Percentiles rank a stretch among this genome's conserved stretches.
These are phyloP conservation scores for Ctenochaetus hawaiiensis DNA, from an alignment of 2,797 vertebrate species.

Conservation along the genomic window DNA sequence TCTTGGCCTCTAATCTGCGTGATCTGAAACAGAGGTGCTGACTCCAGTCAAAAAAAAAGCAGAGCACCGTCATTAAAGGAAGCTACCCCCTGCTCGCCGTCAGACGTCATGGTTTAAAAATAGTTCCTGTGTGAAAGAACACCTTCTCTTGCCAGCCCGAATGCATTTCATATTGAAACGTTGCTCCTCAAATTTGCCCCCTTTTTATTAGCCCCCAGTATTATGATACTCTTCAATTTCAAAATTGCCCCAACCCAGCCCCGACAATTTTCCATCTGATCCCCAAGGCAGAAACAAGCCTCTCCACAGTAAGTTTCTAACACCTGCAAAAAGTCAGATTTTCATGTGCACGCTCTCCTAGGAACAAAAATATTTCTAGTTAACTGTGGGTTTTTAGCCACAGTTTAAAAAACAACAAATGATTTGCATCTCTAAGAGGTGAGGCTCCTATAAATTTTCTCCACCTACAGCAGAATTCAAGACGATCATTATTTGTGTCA, in stretches of 20 bases:
- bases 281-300: constrained; percentile 48
- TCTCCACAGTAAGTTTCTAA: constrained; percentile 39
- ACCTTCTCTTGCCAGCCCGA: constrained; percentile 50
- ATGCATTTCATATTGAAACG: constrained; percentile 52
- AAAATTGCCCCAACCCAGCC: constrained; percentile 40
- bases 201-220: constrained; percentile 64
- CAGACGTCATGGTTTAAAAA: constrained; percentile 76
- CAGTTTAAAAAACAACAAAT: constrained; percentile 13
- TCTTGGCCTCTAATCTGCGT: constrained; percentile 71
- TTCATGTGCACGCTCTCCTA: constrained; percentile 25
- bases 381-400: constrained; percentile 34
- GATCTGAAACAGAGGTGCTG: constrained; percentile 80
- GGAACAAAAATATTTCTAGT: constrained; percentile 29
- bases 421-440: constrained; percentile 35
- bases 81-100: constrained; percentile 59
- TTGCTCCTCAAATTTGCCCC: constrained; percentile 52
- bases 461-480: constrained; percentile 24
- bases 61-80: constrained; percentile 54
- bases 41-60: constrained; percentile 73
- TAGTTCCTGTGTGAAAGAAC: constrained; percentile 69
- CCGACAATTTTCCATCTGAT: constrained; percentile 54
- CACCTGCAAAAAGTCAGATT: constrained; percentile 38
- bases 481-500: constrained; percentile 29
- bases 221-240: constrained; percentile 65
- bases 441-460: constrained; percentile 17